A percentile compares a stretch with the other conserved stretches of the same genome.
phyloP scores from a whole-genome alignment of 2,888 invertebrate genomes.

The Abrostola triplasia region DNA sequence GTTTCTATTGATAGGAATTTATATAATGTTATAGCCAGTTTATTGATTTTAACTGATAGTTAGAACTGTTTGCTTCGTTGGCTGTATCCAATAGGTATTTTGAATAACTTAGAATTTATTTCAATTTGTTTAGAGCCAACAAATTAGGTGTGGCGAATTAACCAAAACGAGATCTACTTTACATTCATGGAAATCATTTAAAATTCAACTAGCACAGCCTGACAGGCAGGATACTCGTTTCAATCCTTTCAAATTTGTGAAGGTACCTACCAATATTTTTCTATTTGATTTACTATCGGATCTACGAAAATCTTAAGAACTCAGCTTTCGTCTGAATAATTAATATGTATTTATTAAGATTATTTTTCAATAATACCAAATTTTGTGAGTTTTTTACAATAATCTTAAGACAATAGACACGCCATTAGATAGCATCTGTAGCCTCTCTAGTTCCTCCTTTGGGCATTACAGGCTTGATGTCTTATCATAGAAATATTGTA shows the following conservation, averaged over 20 bases:
- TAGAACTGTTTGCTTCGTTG: no score
- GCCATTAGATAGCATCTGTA: no score
- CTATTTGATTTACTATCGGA: not conserved
- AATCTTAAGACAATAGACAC: no score
- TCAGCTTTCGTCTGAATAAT: no score
- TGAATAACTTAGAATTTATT: not conserved
- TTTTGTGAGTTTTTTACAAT: no score
- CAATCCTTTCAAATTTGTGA: slow-evolving; percentile 1
- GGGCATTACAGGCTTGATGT: no score
- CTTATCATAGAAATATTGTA: no score
- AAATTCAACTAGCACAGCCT: not conserved
- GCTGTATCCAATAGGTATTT: not conserved
- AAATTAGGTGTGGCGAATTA: slow-evolving; percentile 4
- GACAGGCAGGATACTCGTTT: not conserved
- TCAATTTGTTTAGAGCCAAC: not conserved
- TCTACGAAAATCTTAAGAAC: no score
- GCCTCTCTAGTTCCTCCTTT: no score
- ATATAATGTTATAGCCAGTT: not conserved
- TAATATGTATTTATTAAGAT: no score
- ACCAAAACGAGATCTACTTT: not conserved
- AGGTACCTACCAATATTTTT: not conserved
- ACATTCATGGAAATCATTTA: not conserved
- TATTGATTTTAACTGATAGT: no score
- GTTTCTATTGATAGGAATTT: not conserved
- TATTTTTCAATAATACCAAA: no score